Conservation (phyloP, 2,888 invertebrate species). For the Corbicula japonica region DNA sequence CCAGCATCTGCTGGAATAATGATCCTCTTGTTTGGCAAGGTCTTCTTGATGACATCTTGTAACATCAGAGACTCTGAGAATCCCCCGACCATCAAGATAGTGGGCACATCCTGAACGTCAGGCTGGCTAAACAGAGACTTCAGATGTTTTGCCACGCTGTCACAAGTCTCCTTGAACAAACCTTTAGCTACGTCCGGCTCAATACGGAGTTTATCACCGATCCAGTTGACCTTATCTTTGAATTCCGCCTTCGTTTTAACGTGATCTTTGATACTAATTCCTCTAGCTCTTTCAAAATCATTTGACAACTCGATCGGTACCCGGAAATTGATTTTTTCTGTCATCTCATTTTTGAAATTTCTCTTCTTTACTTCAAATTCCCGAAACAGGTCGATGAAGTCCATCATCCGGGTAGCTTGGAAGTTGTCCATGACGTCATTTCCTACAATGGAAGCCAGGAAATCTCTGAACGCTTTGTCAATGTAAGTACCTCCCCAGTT, state of each 20-base stretch:
- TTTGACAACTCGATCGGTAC: constrained; percentile 24
- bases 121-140: constrained; percentile 43
- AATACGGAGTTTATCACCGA: constrained; percentile 62
- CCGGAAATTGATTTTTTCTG: constrained; percentile 27
- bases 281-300: constrained; percentile 20
- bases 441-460: constrained; percentile 37
- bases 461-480: constrained; percentile 47
- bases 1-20: constrained; percentile 67
- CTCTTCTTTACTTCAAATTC: constrained; percentile 58
- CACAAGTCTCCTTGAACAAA: constrained; percentile 53
- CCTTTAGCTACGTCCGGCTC: constrained; percentile 49
- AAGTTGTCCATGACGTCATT: constrained; percentile 47
- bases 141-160: constrained; percentile 49
- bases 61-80: constrained; percentile 66
- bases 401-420: constrained; percentile 39
- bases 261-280: constrained; percentile 30
- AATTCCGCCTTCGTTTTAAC: constrained; percentile 19
- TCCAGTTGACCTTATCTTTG: constrained; percentile 26
- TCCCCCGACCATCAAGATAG: constrained; percentile 70
- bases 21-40: constrained; percentile 40
- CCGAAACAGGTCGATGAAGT: constrained; percentile 53
- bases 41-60: constrained; percentile 38
- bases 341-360: constrained; percentile 27
- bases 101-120: constrained; percentile 35
- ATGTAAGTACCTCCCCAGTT: constrained; percentile 59